Percentiles rank a stretch among this genome's conserved stretches.
Conservation (phyloP, 2,113 vertebrate genomes). For the Nerophis ophidion region DNA sequence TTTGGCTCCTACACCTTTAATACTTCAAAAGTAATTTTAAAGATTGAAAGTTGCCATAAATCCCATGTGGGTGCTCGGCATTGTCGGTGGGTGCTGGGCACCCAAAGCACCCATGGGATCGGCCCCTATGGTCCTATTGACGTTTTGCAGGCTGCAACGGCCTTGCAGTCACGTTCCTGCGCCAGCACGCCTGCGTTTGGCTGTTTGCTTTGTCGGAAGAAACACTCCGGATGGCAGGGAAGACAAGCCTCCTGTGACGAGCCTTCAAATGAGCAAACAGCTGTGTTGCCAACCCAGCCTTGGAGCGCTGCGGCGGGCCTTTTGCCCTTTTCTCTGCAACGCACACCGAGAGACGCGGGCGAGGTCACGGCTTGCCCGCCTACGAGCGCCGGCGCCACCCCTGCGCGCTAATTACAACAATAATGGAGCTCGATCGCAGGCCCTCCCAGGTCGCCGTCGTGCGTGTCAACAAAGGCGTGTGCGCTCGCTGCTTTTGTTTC, state of each 20-base stretch:
- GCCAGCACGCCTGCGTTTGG: not conserved
- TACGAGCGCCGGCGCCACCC: slow-evolving; percentile 44
- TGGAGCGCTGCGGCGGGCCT: slow-evolving; percentile 42
- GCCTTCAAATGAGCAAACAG: slow-evolving; percentile 62
- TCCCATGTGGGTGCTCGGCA: too few relatives aligned
- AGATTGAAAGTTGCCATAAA: too few relatives aligned
- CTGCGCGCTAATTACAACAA: slow-evolving; percentile 68
- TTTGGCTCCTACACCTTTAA: too few relatives aligned
- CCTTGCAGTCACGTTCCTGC: not conserved
- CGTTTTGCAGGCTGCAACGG: too few relatives aligned
- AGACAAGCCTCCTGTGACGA: slow-evolving; percentile 40
- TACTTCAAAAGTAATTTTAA: too few relatives aligned
- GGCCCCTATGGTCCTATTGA: too few relatives aligned
- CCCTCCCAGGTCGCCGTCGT: slow-evolving; percentile 56
- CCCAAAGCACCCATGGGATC: too few relatives aligned
- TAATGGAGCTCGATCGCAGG: slow-evolving; percentile 65
- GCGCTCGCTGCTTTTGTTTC: slow-evolving; percentile 53
- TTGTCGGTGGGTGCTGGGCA: too few relatives aligned
- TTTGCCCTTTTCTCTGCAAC: slow-evolving; percentile 53
- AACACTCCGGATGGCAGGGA: slow-evolving; percentile 50
- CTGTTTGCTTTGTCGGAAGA: slow-evolving; percentile 6
- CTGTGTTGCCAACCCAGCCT: slow-evolving; percentile 50
- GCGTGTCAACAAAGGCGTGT: slow-evolving; percentile 49
- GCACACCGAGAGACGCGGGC: slow-evolving; percentile 55
- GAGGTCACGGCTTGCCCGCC: slow-evolving; percentile 58